These are phyloP conservation scores for Caenorhabditis macrosperma DNA, from an alignment of 2,888 invertebrate species.

Conservation along the genomic window DNA sequence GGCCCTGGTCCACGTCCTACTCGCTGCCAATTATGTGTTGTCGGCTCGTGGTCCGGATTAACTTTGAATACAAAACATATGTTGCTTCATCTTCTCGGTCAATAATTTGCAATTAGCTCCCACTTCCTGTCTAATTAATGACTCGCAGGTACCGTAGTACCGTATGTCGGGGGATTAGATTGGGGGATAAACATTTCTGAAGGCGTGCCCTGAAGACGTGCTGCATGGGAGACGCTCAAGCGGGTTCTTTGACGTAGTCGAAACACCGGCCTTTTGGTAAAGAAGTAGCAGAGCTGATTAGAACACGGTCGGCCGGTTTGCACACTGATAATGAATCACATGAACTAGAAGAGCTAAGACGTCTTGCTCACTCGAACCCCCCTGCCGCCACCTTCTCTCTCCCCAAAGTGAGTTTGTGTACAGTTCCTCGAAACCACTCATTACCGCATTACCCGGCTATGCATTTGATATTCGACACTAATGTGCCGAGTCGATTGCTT, in stretches of 20 bases:
- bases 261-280: background rate
- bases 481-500: too few species aligned
- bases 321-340: conserved; percentile 44
- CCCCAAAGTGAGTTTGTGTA: background rate
- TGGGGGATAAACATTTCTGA: too few species aligned
- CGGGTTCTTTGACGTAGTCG: conserved; percentile 38
- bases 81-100: conserved; percentile 58
- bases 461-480: conserved; percentile 53
- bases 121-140: conserved; percentile 43
- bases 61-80: conserved; percentile 62
- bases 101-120: conserved; percentile 48
- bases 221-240: background rate
- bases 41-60: conserved; percentile 50
- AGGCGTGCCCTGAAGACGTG: background rate
- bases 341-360: conserved; percentile 9
- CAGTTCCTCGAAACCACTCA: conserved; percentile 23
- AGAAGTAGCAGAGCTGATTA: conserved; percentile 17
- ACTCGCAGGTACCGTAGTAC: conserved; percentile 3
- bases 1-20: conserved; percentile 25
- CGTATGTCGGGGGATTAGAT: too few species aligned
- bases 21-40: conserved; percentile 55
- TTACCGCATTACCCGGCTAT: conserved; percentile 50
- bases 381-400: background rate
- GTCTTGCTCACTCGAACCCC: background rate
- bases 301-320: conserved; percentile 2